phyloP scores from a whole-genome alignment of 2,797 vertebrate genomes.

The Sitta carolinensis region DNA sequence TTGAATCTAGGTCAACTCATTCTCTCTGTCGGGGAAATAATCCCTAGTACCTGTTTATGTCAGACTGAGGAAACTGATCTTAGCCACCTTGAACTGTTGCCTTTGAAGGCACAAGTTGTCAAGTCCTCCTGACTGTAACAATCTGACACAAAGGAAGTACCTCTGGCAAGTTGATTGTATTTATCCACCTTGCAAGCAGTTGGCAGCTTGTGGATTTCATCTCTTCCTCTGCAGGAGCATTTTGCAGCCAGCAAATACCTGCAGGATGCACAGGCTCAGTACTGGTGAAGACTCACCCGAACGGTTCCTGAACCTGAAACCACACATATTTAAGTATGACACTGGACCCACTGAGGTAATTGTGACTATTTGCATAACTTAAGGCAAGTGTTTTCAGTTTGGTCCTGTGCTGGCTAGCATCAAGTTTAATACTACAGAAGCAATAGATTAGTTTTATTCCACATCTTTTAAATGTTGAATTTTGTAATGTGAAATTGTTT shows the following conservation, averaged over 20 bases:
- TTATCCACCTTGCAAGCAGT: not conserved
- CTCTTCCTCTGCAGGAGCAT: not conserved
- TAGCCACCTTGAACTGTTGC: not conserved
- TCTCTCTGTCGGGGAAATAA: conserved; percentile 9
- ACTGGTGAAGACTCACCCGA: not conserved
- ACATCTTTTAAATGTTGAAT: not conserved
- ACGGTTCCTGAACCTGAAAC: not conserved
- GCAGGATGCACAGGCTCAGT: not conserved
- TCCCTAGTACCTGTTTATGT: not conserved
- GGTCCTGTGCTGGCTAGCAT: not conserved
- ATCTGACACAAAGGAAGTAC: not conserved
- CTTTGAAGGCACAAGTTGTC: conserved; percentile 11
- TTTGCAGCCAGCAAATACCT: not conserved
- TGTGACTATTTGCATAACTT: not conserved
- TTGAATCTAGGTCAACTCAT: not conserved
- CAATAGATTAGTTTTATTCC: not conserved
- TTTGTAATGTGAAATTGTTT: not conserved
- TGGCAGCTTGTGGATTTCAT: not conserved
- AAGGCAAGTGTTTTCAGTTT: not conserved
- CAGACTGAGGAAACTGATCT: not conserved
- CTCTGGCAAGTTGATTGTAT: not conserved
- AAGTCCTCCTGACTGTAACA: not conserved
- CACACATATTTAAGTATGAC: not conserved
- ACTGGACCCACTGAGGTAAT: not conserved
- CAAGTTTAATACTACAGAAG: not conserved